phyloP scores from a whole-genome alignment of 2,113 vertebrate genomes.

The Varanus komodoensis region DNA sequence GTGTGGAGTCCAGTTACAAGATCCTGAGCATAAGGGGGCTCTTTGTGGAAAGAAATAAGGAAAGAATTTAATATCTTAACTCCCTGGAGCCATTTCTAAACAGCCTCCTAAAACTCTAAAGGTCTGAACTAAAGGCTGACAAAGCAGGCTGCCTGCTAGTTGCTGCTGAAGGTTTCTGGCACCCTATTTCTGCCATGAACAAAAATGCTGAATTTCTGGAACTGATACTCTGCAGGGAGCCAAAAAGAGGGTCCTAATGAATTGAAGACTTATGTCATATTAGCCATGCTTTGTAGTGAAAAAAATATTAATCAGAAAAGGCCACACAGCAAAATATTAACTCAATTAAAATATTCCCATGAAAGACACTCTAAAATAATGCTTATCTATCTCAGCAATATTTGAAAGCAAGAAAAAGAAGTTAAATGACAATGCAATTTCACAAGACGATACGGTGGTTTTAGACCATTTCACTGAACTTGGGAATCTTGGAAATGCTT shows the following conservation, averaged over 20 bases:
- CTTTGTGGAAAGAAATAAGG: slow-evolving; percentile 2
- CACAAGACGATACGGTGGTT: neutral
- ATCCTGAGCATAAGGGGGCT: neutral
- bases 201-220: neutral
- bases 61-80: neutral
- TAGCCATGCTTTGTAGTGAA: neutral
- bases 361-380: accelerated
- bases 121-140: neutral
- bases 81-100: neutral
- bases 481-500: neutral
- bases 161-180: accelerated
- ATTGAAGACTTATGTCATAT: neutral
- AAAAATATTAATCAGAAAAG: neutral
- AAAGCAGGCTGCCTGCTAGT: neutral
- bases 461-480: neutral
- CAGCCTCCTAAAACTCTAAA: neutral
- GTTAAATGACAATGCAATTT: neutral
- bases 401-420: neutral
- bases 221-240: neutral
- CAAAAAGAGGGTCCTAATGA: neutral
- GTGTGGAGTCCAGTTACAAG: neutral
- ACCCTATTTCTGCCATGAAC: neutral
- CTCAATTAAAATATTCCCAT: neutral
- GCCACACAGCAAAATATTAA: accelerated
- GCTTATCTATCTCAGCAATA: neutral